phyloP scores from a whole-genome alignment of 2,888 invertebrate genomes.

The Andrena hattorfiana region DNA sequence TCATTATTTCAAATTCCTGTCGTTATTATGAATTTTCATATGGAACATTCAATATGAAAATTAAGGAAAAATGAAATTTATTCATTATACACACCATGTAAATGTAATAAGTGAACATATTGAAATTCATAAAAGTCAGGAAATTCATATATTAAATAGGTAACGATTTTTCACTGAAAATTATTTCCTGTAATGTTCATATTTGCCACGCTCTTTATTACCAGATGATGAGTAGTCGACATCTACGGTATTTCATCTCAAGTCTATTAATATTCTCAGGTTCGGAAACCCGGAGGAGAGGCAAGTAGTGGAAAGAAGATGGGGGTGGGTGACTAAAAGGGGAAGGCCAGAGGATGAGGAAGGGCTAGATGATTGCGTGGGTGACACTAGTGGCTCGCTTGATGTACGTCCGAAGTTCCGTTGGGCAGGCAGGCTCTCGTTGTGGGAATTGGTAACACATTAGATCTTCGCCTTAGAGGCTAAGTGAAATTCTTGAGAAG shows the following conservation, averaged over 20 bases:
- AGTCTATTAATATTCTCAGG: slow-evolving; percentile 72
- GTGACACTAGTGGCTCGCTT: slow-evolving; percentile 56
- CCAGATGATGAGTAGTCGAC: slow-evolving; percentile 42
- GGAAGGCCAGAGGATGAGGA: slow-evolving; percentile 6
- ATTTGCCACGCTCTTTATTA: slow-evolving; percentile 67
- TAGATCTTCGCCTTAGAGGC: slow-evolving; percentile 70
- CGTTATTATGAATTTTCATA: no score
- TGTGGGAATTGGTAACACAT: slow-evolving; percentile 79
- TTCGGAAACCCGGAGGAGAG: not conserved
- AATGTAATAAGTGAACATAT: no score
- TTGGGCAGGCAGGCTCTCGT: slow-evolving; percentile 49
- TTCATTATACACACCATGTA: no score
- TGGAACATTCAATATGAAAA: no score
- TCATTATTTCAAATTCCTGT: no score
- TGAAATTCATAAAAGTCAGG: no score
- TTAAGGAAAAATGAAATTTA: no score
- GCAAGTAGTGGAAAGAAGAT: slow-evolving; percentile 18
- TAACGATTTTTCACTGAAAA: no score
- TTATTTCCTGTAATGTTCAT: slow-evolving; percentile 32
- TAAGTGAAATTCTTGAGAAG: slow-evolving; percentile 82
- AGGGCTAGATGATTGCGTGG: slow-evolving; percentile 51
- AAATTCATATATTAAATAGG: no score
- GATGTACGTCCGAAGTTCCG: slow-evolving; percentile 72
- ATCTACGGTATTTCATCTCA: slow-evolving; percentile 69
- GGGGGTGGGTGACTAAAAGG: not conserved